Conservation (phyloP, 2,888 invertebrate species). For the Polydrusus tereticollis region DNA sequence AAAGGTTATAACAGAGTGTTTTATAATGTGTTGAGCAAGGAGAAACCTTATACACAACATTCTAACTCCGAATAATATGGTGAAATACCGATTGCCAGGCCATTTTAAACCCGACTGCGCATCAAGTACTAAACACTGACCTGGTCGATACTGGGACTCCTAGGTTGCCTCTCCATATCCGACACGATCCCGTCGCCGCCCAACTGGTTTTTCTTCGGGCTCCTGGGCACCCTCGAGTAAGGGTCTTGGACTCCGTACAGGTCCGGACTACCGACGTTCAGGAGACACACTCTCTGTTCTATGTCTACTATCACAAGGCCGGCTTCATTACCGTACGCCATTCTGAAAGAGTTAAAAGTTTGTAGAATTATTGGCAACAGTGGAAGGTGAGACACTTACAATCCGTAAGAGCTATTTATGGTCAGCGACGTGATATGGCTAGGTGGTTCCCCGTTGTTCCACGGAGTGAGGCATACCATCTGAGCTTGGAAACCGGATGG, state of each 20-base stretch:
- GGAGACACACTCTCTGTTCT: constrained; percentile 88
- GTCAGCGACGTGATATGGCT: constrained; percentile 90
- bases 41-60: too few relatives aligned
- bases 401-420: constrained; percentile 96
- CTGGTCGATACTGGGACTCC: constrained; percentile 92
- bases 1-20: not conserved
- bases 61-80: too few relatives aligned
- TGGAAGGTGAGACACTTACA: constrained; percentile 86
- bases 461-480: constrained; percentile 92
- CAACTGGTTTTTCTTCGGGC: constrained; percentile 64
- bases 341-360: constrained; percentile 70
- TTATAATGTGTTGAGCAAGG: too few relatives aligned
- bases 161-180: constrained; percentile 71
- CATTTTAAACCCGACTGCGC: not conserved
- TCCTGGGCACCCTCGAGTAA: constrained; percentile 76
- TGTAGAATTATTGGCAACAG: not conserved
- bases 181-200: constrained; percentile 65
- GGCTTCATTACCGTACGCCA: constrained; percentile 97
- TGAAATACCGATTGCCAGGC: too few relatives aligned
- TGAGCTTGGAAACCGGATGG: constrained; percentile 97
- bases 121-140: constrained; percentile 69
- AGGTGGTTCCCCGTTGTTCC: constrained; percentile 82
- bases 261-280: constrained; percentile 91
- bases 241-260: constrained; percentile 92
- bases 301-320: constrained; percentile 96